Evolutionary conservation across 2,888 invertebrate species (phyloP).

Genomic region (Tetropium fuscum): DNA sequence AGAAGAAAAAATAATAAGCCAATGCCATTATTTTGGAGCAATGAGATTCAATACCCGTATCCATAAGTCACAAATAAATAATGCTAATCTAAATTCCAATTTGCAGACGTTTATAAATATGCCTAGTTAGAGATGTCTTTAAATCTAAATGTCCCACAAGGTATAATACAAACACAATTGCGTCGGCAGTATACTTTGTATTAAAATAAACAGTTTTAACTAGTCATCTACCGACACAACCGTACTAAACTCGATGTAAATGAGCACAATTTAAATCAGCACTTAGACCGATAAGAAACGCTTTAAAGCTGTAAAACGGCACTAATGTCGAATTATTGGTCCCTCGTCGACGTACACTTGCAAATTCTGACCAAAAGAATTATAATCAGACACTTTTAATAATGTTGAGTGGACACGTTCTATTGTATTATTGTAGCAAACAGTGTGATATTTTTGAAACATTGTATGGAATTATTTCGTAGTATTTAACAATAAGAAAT

Average conservation of each 20-base stretch:
- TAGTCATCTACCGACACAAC: conserved; percentile 17
- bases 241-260: conserved; percentile 22
- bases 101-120: no score
- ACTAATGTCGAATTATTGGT: conserved; percentile 32
- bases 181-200: conserved; percentile 27
- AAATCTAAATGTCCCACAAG: conserved; percentile 1
- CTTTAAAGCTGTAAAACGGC: conserved; percentile 25
- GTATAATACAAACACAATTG: neutral
- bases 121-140: conserved; percentile 1
- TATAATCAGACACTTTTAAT: conserved; percentile 35
- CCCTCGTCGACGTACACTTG: conserved; percentile 25
- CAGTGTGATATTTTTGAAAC: no score
- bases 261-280: conserved; percentile 23
- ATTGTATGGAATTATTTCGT: no score
- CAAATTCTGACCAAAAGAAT: conserved; percentile 34
- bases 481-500: no score
- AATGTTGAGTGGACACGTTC: conserved; percentile 35
- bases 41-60: no score
- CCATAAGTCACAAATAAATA: no score
- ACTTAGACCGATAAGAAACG: conserved; percentile 20
- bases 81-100: no score
- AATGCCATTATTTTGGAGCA: no score
- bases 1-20: no score
- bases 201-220: conserved; percentile 24
- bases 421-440: no score